A percentile compares a stretch with the other conserved stretches of the same genome.
Evolutionary conservation across 1,140 invertebrate genomes (phyloP).

Genomic region (Trichoplusia ni): DNA sequence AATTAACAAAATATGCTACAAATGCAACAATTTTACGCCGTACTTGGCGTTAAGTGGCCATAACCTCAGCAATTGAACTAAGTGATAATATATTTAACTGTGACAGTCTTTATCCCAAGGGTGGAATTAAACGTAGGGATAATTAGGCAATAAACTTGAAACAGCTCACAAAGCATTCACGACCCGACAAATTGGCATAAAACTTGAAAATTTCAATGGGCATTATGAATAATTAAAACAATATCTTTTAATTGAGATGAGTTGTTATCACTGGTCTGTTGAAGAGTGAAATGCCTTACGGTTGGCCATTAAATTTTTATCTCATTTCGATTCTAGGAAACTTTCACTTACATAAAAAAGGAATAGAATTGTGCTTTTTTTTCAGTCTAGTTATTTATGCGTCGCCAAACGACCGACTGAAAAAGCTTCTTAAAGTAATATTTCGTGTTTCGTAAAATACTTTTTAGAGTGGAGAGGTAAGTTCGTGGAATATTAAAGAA

Average conservation of each 20-base stretch:
- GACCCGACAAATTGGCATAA: conserved; percentile 12
- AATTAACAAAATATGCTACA: too few relatives aligned
- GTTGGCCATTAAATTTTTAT: neutral
- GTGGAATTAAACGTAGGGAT: conserved; percentile 3
- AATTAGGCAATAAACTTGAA: conserved; percentile 19
- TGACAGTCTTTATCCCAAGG: too few relatives aligned
- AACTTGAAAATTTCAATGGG: conserved; percentile 18
- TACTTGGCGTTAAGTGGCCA: too few relatives aligned
- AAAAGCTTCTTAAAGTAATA: conserved; percentile 1
- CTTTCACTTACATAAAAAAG: neutral
- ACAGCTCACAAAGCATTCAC: neutral
- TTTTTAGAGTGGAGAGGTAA: neutral
- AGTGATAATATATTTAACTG: too few relatives aligned
- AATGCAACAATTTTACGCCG: too few relatives aligned
- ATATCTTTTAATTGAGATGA: conserved; percentile 24
- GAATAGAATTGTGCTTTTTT: neutral
- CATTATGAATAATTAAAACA: conserved; percentile 25
- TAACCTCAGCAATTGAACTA: too few relatives aligned
- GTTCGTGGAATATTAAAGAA: conserved; percentile 10
- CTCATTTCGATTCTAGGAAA: neutral
- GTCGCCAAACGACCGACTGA: neutral
- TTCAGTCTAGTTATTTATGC: conserved; percentile 2
- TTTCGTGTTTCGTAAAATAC: conserved; percentile 18
- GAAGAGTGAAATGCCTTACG: conserved; percentile 1
- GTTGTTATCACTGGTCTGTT: neutral